Conservation (phyloP, 1,140 invertebrate species). For the Paracyclopina nana region DNA sequence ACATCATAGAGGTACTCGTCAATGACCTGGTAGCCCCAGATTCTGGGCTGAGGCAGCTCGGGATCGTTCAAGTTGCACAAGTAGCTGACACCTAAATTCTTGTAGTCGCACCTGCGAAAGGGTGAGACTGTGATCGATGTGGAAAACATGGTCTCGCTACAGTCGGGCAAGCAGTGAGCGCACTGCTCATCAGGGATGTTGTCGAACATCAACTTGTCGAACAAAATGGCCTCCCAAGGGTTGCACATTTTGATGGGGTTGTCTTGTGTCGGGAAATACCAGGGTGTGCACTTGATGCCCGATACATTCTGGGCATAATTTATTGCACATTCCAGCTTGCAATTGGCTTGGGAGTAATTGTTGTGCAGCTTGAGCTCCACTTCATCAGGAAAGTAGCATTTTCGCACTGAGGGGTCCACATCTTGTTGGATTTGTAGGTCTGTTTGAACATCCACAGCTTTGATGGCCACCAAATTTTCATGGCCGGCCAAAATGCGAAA, state of each 20-base stretch:
- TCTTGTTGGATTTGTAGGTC: too few species aligned
- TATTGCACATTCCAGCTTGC: not conserved
- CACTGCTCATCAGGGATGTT: not conserved
- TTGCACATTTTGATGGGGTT: conserved; percentile 1
- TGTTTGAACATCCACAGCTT: too few species aligned
- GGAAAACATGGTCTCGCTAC: not conserved
- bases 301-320: not conserved
- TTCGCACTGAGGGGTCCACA: not conserved
- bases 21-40: not conserved
- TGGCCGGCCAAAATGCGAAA: too few species aligned
- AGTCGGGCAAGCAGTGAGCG: not conserved
- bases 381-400: not conserved
- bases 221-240: not conserved
- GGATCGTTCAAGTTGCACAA: not conserved
- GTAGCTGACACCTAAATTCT: not conserved
- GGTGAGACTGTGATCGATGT: not conserved
- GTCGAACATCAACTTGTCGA: not conserved
- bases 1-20: too few species aligned
- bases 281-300: not conserved
- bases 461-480: too few species aligned
- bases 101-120: not conserved
- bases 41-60: not conserved
- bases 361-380: not conserved
- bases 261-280: too few species aligned
- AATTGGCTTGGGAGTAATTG: not conserved